These are phyloP conservation scores for Apomyelois bistriatella DNA, from an alignment of 2,888 invertebrate species.

Conservation along the genomic window DNA sequence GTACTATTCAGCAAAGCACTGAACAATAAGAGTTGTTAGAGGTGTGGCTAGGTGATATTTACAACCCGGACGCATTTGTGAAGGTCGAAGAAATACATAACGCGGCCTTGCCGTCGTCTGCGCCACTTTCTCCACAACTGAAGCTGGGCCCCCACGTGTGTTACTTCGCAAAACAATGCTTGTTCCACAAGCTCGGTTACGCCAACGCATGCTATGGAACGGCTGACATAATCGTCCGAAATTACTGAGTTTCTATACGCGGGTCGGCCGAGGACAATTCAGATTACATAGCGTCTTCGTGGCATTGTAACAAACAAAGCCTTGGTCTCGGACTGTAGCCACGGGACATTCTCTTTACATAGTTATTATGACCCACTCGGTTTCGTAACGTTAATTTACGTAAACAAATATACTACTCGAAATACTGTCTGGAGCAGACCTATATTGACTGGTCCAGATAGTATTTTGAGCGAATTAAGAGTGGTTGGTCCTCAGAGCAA, in stretches of 20 bases:
- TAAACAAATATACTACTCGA: slow-evolving; percentile 20
- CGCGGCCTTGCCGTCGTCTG: slow-evolving; percentile 75
- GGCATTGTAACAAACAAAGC: slow-evolving; percentile 59
- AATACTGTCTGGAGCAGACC: not conserved
- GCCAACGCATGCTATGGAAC: slow-evolving; percentile 59
- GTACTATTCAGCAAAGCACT: too few species aligned
- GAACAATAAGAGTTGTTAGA: too few species aligned
- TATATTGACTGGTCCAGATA: too few species aligned
- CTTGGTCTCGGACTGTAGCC: slow-evolving; percentile 59
- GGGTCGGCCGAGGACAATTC: slow-evolving; percentile 56
- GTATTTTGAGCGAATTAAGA: too few species aligned
- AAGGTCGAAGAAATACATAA: slow-evolving; percentile 64
- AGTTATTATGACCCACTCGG: slow-evolving; percentile 42
- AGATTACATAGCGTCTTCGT: slow-evolving; percentile 52
- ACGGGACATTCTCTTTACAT: slow-evolving; percentile 59
- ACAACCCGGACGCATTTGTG: slow-evolving; percentile 54
- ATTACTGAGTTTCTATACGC: slow-evolving; percentile 54
- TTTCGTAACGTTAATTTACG: slow-evolving; percentile 42
- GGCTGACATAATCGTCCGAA: slow-evolving; percentile 67
- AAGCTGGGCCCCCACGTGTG: slow-evolving; percentile 57
- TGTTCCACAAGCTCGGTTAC: slow-evolving; percentile 50
- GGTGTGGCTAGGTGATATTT: not conserved
- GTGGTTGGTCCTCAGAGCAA: too few species aligned
- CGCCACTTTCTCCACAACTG: slow-evolving; percentile 69
- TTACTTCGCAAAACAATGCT: slow-evolving; percentile 55